Evolutionary conservation across 2,113 vertebrate species (phyloP).

Genomic region (Tragelaphus strepsiceros): DNA sequence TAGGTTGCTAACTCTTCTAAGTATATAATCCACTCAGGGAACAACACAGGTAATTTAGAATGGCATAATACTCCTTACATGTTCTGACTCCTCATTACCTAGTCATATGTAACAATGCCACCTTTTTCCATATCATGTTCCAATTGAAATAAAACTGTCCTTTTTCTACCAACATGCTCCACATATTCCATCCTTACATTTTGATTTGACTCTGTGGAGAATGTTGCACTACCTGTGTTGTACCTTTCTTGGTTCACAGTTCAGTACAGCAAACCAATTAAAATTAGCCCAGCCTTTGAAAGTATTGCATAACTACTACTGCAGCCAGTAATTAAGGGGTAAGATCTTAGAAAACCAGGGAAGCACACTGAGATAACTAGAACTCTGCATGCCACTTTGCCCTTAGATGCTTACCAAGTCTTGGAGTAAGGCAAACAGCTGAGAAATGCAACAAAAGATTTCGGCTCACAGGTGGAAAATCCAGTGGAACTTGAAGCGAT

Average conservation of each 20-base stretch:
- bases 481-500: not conserved
- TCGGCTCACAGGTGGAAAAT: not conserved
- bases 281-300: not conserved
- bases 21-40: not conserved
- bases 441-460: not conserved
- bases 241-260: not conserved
- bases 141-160: not conserved
- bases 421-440: not conserved
- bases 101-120: not conserved
- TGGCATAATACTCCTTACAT: too few species aligned
- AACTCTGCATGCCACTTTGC: not conserved
- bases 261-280: not conserved
- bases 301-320: not conserved
- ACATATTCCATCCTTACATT: not conserved
- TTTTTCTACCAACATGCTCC: not conserved
- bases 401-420: not conserved
- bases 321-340: not conserved
- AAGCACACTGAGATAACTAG: not conserved
- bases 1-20: not conserved
- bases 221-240: not conserved
- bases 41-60: not conserved
- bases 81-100: not conserved
- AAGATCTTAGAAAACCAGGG: not conserved
- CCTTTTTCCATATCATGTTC: not conserved
- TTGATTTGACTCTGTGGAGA: not conserved